Base-by-base conservation (phyloP, 1,140 invertebrate species). In the Sycophila sp. region DNA sequence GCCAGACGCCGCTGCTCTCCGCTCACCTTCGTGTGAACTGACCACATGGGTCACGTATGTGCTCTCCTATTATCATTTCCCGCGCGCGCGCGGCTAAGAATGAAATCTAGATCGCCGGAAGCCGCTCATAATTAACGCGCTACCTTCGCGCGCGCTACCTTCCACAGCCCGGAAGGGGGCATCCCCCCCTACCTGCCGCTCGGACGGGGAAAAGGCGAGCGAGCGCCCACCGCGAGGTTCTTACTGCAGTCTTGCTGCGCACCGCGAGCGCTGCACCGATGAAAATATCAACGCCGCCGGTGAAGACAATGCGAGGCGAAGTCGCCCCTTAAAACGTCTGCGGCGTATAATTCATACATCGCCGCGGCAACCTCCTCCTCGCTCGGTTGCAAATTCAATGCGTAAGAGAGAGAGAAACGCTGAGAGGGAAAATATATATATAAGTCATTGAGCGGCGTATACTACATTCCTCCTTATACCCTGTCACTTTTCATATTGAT, bases 51-150 rank as follows among this genome's bases (percentile, higher is more conserved):
- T 86, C 85, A 86, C 84, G 84, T 86, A 83, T 59, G n/a, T 45
- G 28, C 10, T n/a, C 69, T 65, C 82, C 81, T 86, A 86, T 86
- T 86, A 86, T 86, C 85, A 85, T 86, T 84, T 84, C 80, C 83
- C 81, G 77, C 75, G 69, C 78, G 77, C 76, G 22, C 80, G 77
- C 76, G 40, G 28, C 55, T 82, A 85, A 85, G 84, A 86, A 86
- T 85, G 85, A 86, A 85, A 86, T 86, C 85, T 86, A 86, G 85
- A 86, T 86, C 85, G 85, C 83, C 84, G 84, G 85, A 86, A 86
- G 85, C 80, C 75, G 74, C 80, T 82, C 81, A 81, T 86, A 86
- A 85, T 86, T 85, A 86, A 85, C 85, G 83, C 83, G 78, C 80
- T 69, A 60, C 30, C 64, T 77, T 76, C 73, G 69, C 83, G 82